Evolutionary conservation across 2,797 vertebrate genomes (phyloP).

Genomic region (Erithacus rubecula): DNA sequence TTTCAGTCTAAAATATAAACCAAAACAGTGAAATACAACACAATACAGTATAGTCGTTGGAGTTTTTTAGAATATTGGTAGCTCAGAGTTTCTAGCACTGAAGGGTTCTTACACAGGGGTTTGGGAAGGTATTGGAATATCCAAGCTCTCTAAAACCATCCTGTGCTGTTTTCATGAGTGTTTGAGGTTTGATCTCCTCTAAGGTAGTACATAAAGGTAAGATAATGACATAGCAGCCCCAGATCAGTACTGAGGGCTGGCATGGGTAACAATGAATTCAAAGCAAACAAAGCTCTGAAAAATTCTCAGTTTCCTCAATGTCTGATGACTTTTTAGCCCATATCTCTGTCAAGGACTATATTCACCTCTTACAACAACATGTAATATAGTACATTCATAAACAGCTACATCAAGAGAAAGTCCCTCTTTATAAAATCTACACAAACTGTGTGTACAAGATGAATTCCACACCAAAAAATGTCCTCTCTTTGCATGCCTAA

Average conservation of each 20-base stretch:
- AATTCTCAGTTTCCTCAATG: background rate
- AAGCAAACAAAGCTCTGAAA: background rate
- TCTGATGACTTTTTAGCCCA: background rate
- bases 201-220: background rate
- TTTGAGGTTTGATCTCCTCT: background rate
- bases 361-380: background rate
- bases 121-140: background rate
- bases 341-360: background rate
- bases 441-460: background rate
- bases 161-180: background rate
- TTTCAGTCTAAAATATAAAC: too few relatives aligned
- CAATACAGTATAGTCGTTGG: background rate
- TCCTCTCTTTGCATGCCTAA: background rate
- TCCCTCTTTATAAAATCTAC: background rate
- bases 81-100: background rate
- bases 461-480: background rate
- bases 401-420: background rate
- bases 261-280: background rate
- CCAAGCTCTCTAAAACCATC: background rate
- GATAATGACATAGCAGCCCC: background rate
- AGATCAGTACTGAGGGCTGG: background rate
- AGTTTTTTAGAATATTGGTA: background rate
- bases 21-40: too few relatives aligned
- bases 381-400: background rate
- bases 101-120: accelerated